Evolutionary conservation across 2,888 invertebrate genomes (phyloP).

Genomic region (Ophion slaviceki): DNA sequence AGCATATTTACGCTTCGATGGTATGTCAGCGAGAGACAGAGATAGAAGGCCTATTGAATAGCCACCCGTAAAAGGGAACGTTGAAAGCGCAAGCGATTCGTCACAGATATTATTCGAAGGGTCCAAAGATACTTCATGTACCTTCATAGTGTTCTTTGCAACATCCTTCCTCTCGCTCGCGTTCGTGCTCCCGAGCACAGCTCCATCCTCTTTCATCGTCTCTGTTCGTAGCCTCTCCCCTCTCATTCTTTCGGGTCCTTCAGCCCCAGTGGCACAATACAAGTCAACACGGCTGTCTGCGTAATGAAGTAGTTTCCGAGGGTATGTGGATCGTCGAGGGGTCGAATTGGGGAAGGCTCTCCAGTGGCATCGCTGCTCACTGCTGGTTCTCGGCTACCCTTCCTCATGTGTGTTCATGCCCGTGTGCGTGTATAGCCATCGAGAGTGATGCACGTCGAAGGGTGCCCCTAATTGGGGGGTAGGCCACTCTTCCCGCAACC

Average conservation of each 20-base stretch:
- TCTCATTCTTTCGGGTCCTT: constrained; percentile 38
- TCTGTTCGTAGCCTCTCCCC: constrained; percentile 37
- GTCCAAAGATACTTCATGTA: constrained; percentile 45
- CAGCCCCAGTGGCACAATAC: constrained; percentile 78
- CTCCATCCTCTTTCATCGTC: constrained; percentile 33
- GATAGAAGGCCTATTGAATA: constrained; percentile 59
- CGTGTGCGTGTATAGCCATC: constrained; percentile 12
- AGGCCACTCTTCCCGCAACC: constrained; percentile 77
- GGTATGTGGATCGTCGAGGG: constrained; percentile 74
- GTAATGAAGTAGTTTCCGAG: constrained; percentile 83
- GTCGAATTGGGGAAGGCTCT: constrained; percentile 41
- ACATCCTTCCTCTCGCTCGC: constrained; percentile 38
- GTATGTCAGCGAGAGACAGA: constrained; percentile 12
- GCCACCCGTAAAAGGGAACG: constrained; percentile 70
- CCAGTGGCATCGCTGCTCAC: constrained; percentile 43
- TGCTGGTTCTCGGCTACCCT: constrained; percentile 38
- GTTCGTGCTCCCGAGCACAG: constrained; percentile 12
- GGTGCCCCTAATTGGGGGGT: constrained; percentile 82
- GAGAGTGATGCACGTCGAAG: constrained; percentile 72
- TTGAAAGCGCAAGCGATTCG: constrained; percentile 81
- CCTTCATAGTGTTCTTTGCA: constrained; percentile 25
- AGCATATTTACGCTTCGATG: constrained; percentile 46
- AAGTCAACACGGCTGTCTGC: constrained; percentile 84
- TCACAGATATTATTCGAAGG: constrained; percentile 82
- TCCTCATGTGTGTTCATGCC: neutral